A percentile compares a stretch with the other conserved stretches of the same genome.
phyloP scores from a whole-genome alignment of 2,797 vertebrate species.

The Poecilia velifera region DNA sequence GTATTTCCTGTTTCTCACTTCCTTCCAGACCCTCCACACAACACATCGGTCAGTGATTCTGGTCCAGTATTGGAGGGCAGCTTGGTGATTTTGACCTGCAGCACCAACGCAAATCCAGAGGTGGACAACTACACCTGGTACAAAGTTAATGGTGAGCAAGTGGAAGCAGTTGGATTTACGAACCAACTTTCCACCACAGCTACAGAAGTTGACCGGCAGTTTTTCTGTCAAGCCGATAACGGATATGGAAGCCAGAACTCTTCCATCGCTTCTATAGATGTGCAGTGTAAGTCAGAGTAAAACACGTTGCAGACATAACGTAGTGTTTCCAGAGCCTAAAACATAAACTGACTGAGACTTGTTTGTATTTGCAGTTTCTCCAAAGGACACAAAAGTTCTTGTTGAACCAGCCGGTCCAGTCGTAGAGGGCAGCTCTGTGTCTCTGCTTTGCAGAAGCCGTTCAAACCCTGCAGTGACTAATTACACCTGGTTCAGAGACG shows the following conservation, averaged over 20 bases:
- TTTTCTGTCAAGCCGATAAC: constrained; percentile 65
- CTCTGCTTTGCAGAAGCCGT: constrained; percentile 60
- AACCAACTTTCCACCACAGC: constrained; percentile 11
- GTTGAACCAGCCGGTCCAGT: constrained; percentile 37
- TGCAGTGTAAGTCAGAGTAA: constrained; percentile 64
- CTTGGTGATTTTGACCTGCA: constrained; percentile 64
- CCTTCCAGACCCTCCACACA: constrained; percentile 67
- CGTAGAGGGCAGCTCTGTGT: constrained; percentile 59
- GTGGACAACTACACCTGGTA: constrained; percentile 67
- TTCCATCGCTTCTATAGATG: constrained; percentile 55
- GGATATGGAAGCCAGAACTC: constrained; percentile 67
- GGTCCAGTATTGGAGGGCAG: constrained; percentile 56
- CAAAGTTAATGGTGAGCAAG: constrained; percentile 45
- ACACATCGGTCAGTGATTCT: constrained; percentile 53
- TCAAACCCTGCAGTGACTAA: constrained; percentile 62
- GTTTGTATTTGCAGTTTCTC: constrained; percentile 61
- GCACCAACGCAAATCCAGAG: constrained; percentile 56
- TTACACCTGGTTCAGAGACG: constrained; percentile 69
- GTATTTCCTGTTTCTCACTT: background rate
- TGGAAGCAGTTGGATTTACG: constrained; percentile 23
- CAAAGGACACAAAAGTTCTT: constrained; percentile 55
- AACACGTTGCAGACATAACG: background rate
- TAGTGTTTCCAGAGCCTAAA: background rate
- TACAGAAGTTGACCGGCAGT: constrained; percentile 45
- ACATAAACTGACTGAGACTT: background rate